Evolutionary conservation across 1,140 invertebrate species (phyloP).

Genomic region (Atta texana): DNA sequence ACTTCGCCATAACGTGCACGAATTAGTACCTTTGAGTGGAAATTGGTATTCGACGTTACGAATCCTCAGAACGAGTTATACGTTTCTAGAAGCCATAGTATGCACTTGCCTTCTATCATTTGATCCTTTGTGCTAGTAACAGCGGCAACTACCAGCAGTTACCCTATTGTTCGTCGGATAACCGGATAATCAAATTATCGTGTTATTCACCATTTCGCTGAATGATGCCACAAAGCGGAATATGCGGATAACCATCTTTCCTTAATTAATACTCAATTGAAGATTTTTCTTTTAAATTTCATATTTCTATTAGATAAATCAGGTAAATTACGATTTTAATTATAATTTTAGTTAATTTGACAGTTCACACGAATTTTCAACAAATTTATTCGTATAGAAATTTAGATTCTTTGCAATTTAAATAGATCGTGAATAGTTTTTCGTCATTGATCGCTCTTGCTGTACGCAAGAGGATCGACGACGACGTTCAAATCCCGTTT

Average conservation of each 20-base stretch:
- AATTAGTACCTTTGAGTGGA: conserved; percentile 71
- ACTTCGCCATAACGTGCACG: conserved; percentile 33
- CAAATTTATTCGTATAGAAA: conserved; percentile 44
- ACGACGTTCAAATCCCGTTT: conserved; percentile 77
- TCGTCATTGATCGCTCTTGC: conserved; percentile 48
- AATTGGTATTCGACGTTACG: conserved; percentile 77
- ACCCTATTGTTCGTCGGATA: conserved; percentile 78
- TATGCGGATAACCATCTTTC: conserved; percentile 70
- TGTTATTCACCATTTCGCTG: conserved; percentile 68
- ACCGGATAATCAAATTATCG: conserved; percentile 79
- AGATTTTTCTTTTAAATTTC: conserved; percentile 65
- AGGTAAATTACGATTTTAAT: neutral
- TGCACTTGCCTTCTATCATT: conserved; percentile 68
- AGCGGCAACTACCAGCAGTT: conserved; percentile 76
- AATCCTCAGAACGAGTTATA: conserved; percentile 78
- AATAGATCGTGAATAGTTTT: conserved; percentile 61
- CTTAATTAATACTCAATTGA: conserved; percentile 80
- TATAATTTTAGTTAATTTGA: conserved; percentile 3
- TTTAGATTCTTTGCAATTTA: conserved; percentile 53
- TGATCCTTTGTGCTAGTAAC: conserved; percentile 75
- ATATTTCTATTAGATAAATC: neutral
- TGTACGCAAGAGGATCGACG: conserved; percentile 47
- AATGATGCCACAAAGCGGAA: conserved; percentile 47
- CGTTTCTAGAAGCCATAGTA: conserved; percentile 67
- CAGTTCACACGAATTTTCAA: conserved; percentile 4